Base-by-base conservation (phyloP, 2,797 vertebrate species). In the Mallotus villosus region DNA sequence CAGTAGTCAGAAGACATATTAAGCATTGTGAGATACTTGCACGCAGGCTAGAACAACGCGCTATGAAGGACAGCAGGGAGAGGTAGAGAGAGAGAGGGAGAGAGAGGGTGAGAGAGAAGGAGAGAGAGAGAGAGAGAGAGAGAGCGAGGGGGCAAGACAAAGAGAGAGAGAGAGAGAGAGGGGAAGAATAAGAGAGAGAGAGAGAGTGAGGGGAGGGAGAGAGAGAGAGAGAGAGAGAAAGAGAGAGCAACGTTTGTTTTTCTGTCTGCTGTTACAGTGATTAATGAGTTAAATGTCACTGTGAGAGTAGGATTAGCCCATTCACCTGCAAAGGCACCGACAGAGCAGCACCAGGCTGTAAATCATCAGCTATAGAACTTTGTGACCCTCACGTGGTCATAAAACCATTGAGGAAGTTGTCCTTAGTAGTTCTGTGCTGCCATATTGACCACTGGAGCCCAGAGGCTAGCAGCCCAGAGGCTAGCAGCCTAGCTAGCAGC, bases 241-340 rank as follows among this genome's bases (percentile, higher is more conserved):
- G 3, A 46, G 46, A 49, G 14, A 49, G 8, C 46, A 49, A 27
- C 70, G 5, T 25, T 4, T 29, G 9, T 70, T 72, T 82, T 77
- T 75, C 73, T 72, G 32, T 77, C 67, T 70, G 68, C 57, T 71
- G 63, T 24, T 72, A 74, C 27, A 72, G 71, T 51, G 63, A 53
- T 72, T 62, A 12, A 37, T 1, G 12, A 72, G 46, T 32, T 70
- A 73, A 29, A 59, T 60, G 58, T 71, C 63, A 21, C 37, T 25
- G 51, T 19, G 9, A 27, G 67, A n/a, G 65, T 22, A 6, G 34
- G 63, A 62, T 74, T 49, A 29, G 65, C 78, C 67, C 75, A 1
- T 66, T 71, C 63, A 81, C 71, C 63, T 72, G 60, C 63, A 68
- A 32, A 70, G 5, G 68, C 0, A 22, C 55, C 37, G 11, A 17